Conservation (phyloP, 2,888 invertebrate species). For the Spodoptera exigua region DNA sequence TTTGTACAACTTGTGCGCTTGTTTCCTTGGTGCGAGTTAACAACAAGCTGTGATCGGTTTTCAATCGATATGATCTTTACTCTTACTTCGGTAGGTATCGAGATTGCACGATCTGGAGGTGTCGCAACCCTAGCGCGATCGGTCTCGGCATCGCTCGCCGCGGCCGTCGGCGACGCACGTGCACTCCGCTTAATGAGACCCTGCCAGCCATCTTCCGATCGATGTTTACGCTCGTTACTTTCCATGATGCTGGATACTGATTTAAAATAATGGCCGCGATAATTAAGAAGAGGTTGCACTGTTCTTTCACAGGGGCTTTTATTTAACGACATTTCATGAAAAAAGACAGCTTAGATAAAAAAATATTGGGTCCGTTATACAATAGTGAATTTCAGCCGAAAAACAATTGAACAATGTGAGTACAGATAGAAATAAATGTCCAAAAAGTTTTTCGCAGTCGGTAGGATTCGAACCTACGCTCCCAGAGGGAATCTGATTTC, state of each 20-base stretch:
- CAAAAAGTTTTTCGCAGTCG: constrained; percentile 90
- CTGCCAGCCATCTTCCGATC: constrained; percentile 76
- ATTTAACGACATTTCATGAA: constrained; percentile 19
- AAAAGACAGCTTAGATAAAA: constrained; percentile 1
- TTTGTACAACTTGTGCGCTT: constrained; percentile 36
- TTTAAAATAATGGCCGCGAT: constrained; percentile 58
- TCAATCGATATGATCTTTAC: constrained; percentile 49
- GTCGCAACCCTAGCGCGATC: constrained; percentile 64
- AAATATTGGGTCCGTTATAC: too few relatives aligned
- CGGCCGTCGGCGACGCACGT: constrained; percentile 83
- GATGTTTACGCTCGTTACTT: constrained; percentile 75
- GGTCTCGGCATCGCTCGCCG: constrained; percentile 47
- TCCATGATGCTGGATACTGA: constrained; percentile 62
- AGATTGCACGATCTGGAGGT: constrained; percentile 51
- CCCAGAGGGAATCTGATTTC: constrained; percentile 97
- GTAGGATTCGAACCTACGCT: constrained; percentile 97
- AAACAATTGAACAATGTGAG: too few relatives aligned
- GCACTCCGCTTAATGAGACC: constrained; percentile 79
- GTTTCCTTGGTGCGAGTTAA: constrained; percentile 29
- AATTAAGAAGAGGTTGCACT: constrained; percentile 36
- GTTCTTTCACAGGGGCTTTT: constrained; percentile 32
- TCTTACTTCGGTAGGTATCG: constrained; percentile 43
- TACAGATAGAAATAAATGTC: not conserved
- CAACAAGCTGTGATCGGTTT: constrained; percentile 16
- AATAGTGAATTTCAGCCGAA: too few relatives aligned